These are phyloP conservation scores for Bathybates hornii DNA, from an alignment of 2,113 vertebrate genomes.

Conservation along the genomic window DNA sequence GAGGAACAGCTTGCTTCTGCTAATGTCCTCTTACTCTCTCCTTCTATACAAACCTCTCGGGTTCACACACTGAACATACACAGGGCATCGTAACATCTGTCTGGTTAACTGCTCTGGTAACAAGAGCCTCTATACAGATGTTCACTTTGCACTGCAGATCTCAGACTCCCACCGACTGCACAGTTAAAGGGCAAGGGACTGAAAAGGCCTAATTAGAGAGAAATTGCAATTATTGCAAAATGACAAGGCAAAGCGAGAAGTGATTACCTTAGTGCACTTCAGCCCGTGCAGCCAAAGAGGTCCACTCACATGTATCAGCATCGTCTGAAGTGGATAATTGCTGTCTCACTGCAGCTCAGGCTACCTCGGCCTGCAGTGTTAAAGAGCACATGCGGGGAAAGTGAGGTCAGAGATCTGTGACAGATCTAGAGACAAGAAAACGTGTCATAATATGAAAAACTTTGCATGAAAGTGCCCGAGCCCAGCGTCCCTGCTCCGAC, in stretches of 20 bases:
- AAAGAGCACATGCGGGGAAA: not conserved
- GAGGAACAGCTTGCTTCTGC: constrained; percentile 25
- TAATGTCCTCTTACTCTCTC: not conserved
- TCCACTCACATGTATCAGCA: constrained; percentile 4
- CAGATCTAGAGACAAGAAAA: constrained; percentile 2
- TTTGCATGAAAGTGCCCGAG: constrained; percentile 2
- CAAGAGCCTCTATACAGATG: constrained; percentile 51
- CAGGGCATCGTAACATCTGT: constrained; percentile 49
- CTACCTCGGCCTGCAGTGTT: not conserved
- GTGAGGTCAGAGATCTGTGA: constrained; percentile 7
- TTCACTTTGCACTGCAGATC: not conserved
- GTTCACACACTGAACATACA: constrained; percentile 11
- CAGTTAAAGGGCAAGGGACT: constrained; percentile 22
- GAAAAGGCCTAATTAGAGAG: constrained; percentile 21
- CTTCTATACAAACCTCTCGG: not conserved
- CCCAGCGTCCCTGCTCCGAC: not conserved
- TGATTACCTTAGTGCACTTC: constrained; percentile 9
- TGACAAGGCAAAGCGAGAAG: constrained; percentile 9
- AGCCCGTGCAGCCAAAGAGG: not conserved
- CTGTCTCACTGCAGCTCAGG: constrained; percentile 10
- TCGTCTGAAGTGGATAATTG: constrained; percentile 26
- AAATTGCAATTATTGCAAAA: constrained; percentile 9
- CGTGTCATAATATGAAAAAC: not conserved
- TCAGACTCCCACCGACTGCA: not conserved
- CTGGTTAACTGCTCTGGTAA: constrained; percentile 35